Base-by-base conservation (phyloP, 2,797 vertebrate genomes). In the Sternarchorhynchus goeldii region DNA sequence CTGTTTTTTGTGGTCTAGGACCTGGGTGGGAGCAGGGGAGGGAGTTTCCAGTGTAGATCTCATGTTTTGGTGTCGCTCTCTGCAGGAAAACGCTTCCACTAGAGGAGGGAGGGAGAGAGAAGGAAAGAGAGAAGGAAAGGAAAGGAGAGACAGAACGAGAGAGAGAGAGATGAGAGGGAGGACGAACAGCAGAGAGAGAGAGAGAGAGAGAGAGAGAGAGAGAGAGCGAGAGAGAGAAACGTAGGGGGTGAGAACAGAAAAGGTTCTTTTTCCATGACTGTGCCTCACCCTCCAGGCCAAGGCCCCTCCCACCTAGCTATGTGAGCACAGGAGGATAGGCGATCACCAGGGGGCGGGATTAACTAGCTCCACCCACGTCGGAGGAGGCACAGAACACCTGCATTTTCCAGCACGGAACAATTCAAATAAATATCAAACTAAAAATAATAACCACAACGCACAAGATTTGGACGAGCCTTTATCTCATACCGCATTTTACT, bases 61-160 rank as follows among this genome's bases (percentile, higher is more conserved):
- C 57, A 32, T 63, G 73, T 41, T 77, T 71, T 39, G 80, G 56
- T 86, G 83, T 85, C 82, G 76, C 81, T 80, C 83, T 88, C 5
- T 50, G 16, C 60, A 75, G 55, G 66, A 71, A 71, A 71, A 34
- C 50, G 2, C 45, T 57, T 57, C 50, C 53, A 56, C 62, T 34
- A 34, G 18, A n/a, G 59, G 36, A 76, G 18, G 65, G 41, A 62
- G 20, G 55, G 17, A 59, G 14, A 1, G 36, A 85, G 85, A 77
- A 87, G 86, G 83, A 75, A 70, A 83, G 10, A 12, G 10, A 88
- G 85, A 86, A 87, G 87, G 18, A 64, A 20, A 66, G 5, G 7
- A 58, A 18, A 50, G 50, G 41, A 32, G 66, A 83, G 66, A 87
- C 76, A 82, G 75, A 82, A 73, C 78, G 53, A 73, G 73, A 85